A percentile compares a stretch with the other conserved stretches of the same genome.
Conservation (phyloP, 2,113 vertebrate genomes). For the Sinosuthora webbiana region DNA sequence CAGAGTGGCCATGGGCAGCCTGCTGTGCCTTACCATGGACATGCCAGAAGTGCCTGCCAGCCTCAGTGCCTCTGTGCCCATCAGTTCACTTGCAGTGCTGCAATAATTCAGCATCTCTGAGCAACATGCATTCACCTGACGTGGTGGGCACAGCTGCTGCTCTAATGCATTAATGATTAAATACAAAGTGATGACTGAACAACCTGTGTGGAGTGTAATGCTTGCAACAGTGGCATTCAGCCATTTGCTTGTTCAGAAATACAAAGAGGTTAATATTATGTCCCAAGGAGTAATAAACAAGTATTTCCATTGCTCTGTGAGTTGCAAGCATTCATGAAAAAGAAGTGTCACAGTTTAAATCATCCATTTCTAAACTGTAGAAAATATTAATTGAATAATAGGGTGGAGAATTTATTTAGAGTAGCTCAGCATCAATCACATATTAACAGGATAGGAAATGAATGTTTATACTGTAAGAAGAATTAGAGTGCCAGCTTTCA, state of each 20-base stretch:
- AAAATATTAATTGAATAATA: conserved; percentile 3
- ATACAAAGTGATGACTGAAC: neutral
- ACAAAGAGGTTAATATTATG: neutral
- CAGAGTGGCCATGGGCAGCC: neutral
- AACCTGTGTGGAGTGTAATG: neutral
- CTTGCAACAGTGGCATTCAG: neutral
- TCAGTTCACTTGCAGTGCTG: neutral
- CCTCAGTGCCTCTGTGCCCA: neutral
- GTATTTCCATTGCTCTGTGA: neutral
- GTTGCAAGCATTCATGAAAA: neutral
- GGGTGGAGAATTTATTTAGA: conserved; percentile 49
- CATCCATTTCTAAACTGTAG: conserved; percentile 1
- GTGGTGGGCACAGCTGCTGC: neutral
- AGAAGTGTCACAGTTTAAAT: neutral
- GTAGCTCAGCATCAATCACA: conserved; percentile 24
- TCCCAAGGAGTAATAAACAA: neutral
- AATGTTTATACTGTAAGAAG: conserved; percentile 38
- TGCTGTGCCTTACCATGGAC: neutral
- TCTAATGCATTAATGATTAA: neutral
- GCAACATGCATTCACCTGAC: neutral
- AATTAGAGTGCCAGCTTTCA: conserved; percentile 57
- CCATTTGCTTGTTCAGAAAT: neutral
- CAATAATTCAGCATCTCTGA: neutral
- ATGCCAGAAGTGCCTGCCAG: neutral
- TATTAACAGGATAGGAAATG: conserved; percentile 48